phyloP scores from a whole-genome alignment of 2,113 vertebrate genomes.

The Ammodytes marinus region DNA sequence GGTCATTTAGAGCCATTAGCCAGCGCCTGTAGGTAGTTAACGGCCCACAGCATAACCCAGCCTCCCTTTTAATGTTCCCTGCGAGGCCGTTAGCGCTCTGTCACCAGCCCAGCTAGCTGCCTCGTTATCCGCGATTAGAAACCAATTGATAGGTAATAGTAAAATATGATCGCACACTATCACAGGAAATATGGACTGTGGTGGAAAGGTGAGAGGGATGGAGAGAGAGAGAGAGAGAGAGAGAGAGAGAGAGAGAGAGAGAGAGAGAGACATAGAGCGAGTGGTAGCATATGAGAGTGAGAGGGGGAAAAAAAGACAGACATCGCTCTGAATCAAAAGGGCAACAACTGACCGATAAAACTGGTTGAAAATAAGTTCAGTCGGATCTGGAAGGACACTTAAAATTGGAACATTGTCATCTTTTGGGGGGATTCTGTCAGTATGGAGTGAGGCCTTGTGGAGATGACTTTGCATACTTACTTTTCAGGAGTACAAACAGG shows the following conservation, averaged over 20 bases:
- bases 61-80: slow-evolving; percentile 88
- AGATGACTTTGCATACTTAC: neutral
- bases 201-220: slow-evolving; percentile 72
- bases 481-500: neutral
- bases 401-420: neutral
- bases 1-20: slow-evolving; percentile 90
- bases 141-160: slow-evolving; percentile 91
- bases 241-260: slow-evolving; percentile 38
- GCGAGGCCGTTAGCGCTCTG: slow-evolving; percentile 87
- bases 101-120: slow-evolving; percentile 86
- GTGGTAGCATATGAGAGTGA: slow-evolving; percentile 13
- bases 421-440: neutral
- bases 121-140: slow-evolving; percentile 89
- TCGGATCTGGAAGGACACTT: neutral
- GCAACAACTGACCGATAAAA: slow-evolving; percentile 10
- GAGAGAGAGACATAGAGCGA: slow-evolving; percentile 3
- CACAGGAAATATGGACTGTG: slow-evolving; percentile 82
- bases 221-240: slow-evolving; percentile 27
- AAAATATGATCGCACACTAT: slow-evolving; percentile 87
- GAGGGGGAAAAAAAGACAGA: neutral
- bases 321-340: neutral
- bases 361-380: neutral
- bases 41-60: slow-evolving; percentile 89
- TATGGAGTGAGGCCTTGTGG: neutral
- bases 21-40: slow-evolving; percentile 90